Conservation (phyloP, 2,113 vertebrate species). For the Oncorhynchus nerka region DNA sequence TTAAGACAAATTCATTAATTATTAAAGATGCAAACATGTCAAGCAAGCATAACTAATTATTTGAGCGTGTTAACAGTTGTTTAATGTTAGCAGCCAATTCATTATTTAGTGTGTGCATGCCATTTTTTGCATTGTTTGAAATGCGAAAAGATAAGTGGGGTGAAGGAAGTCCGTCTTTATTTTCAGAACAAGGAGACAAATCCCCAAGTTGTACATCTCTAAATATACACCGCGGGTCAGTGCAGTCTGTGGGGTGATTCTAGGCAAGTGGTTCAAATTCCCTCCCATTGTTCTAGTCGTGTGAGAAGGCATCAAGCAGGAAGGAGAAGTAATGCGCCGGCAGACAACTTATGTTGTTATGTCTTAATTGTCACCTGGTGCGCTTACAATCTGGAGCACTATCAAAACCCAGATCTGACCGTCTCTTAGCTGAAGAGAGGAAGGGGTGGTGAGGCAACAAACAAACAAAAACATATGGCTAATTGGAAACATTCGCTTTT, state of each 20-base stretch:
- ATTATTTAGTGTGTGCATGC: slow-evolving; percentile 95
- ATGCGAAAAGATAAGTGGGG: slow-evolving; percentile 72
- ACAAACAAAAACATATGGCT: neutral
- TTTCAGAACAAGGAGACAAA: slow-evolving; percentile 29
- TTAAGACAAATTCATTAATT: slow-evolving; percentile 99
- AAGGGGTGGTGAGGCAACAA: slow-evolving; percentile 19
- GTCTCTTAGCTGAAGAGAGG: slow-evolving; percentile 29
- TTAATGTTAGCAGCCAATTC: slow-evolving; percentile 98
- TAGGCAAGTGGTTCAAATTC: slow-evolving; percentile 22
- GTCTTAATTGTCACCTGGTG: slow-evolving; percentile 79
- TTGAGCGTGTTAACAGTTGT: slow-evolving; percentile 99
- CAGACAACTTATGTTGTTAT: slow-evolving; percentile 75
- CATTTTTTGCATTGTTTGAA: slow-evolving; percentile 90
- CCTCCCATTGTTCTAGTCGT: slow-evolving; percentile 38
- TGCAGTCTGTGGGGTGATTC: slow-evolving; percentile 36
- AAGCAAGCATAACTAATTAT: slow-evolving; percentile 99
- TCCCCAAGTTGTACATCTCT: slow-evolving; percentile 61
- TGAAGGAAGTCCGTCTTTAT: slow-evolving; percentile 48
- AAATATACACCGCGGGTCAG: slow-evolving; percentile 66
- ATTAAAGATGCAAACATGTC: slow-evolving; percentile 99
- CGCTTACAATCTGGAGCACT: slow-evolving; percentile 68
- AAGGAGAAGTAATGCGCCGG: slow-evolving; percentile 73
- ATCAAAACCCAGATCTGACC: slow-evolving; percentile 54
- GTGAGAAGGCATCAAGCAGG: slow-evolving; percentile 47
- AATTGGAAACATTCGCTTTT: neutral